A percentile compares a stretch with the other conserved stretches of the same genome.
Conservation (phyloP, 23 tunicate genomes). For the Halocynthia roretzi region DNA sequence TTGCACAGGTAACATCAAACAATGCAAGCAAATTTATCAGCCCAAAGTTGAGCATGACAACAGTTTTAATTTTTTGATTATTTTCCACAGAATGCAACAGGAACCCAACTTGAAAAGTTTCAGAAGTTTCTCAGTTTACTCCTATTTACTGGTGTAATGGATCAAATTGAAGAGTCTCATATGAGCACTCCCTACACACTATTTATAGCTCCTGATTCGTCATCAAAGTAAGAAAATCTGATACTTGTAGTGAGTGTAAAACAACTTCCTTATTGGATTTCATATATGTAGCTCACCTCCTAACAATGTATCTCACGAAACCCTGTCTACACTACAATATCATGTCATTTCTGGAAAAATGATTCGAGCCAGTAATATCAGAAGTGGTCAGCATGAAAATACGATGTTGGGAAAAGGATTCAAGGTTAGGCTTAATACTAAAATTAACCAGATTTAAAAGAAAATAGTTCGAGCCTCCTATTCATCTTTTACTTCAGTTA, state of each 20-base stretch:
- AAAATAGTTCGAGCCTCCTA: not conserved
- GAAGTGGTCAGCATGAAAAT: constrained; percentile 59
- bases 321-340: constrained; percentile 5
- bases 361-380: constrained; percentile 31
- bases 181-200: constrained; percentile 9
- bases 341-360: constrained; percentile 57
- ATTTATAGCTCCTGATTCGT: constrained; percentile 19
- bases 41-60: not conserved
- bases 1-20: constrained; percentile 1
- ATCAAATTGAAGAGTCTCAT: constrained; percentile 16
- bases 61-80: not conserved
- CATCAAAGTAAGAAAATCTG: not conserved
- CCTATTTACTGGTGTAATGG: constrained; percentile 30
- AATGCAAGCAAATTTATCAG: not conserved
- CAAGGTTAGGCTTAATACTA: constrained; percentile 22
- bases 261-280: no score
- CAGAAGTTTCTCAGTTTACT: constrained; percentile 24
- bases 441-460: not conserved
- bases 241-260: no score
- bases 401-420: constrained; percentile 64
- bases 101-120: constrained; percentile 30
- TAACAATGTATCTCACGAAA: no score
- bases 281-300: no score
- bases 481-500: constrained; percentile 21
- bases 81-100: constrained; percentile 46